These are phyloP conservation scores for Drosophila novamexicana DNA, from an alignment of 1,140 invertebrate species.

Conservation along the genomic window DNA sequence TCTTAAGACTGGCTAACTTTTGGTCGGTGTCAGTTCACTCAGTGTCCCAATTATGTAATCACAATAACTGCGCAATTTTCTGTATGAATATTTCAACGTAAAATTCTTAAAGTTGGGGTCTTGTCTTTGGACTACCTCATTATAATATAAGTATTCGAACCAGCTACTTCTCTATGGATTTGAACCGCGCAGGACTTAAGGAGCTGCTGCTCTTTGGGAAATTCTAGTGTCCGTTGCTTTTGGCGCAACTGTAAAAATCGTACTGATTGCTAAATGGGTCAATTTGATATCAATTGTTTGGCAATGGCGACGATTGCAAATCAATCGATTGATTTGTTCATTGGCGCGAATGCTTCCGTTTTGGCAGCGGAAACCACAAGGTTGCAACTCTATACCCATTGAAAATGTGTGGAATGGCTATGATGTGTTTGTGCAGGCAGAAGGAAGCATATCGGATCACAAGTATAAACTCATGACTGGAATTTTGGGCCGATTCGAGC, in stretches of 20 bases:
- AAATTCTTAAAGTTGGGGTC: background rate
- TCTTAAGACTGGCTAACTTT: constrained; percentile 8
- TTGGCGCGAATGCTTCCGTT: constrained; percentile 54
- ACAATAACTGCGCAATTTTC: constrained; percentile 76
- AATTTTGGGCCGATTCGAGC: too few relatives aligned
- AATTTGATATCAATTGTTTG: constrained; percentile 73
- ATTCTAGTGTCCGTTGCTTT: constrained; percentile 70
- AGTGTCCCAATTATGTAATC: constrained; percentile 63
- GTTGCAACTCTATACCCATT: background rate
- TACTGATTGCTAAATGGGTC: constrained; percentile 76
- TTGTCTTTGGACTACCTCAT: constrained; percentile 5
- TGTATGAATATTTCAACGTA: constrained; percentile 26
- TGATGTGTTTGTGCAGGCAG: background rate
- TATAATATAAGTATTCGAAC: constrained; percentile 33
- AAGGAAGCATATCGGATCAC: too few relatives aligned
- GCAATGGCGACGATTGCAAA: constrained; percentile 54
- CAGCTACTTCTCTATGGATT: background rate
- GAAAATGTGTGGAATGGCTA: too few relatives aligned
- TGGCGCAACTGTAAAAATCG: constrained; percentile 67
- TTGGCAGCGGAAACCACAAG: constrained; percentile 59
- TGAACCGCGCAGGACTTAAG: constrained; percentile 37
- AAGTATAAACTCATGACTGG: too few relatives aligned
- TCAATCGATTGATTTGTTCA: constrained; percentile 64
- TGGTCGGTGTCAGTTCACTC: constrained; percentile 7
- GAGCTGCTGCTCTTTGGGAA: constrained; percentile 35